Conservation (phyloP, 2,113 vertebrate genomes). For the Phycodurus eques region DNA sequence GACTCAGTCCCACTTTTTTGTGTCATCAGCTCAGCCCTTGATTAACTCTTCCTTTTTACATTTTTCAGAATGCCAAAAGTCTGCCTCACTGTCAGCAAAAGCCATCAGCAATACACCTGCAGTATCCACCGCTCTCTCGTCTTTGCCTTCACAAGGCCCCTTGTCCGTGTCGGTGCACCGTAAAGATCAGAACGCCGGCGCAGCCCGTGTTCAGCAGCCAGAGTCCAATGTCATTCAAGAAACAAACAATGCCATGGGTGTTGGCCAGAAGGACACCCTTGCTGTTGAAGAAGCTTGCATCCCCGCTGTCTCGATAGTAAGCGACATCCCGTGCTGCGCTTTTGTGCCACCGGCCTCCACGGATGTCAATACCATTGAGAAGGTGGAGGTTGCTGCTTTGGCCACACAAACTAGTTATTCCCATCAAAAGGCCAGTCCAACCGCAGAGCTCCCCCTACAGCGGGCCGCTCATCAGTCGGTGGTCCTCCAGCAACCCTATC, state of each 20-base stretch:
- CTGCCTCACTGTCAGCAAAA: constrained; percentile 30
- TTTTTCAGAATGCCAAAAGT: constrained; percentile 54
- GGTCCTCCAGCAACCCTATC: constrained; percentile 75
- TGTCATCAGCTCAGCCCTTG: constrained; percentile 7
- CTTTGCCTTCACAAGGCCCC: constrained; percentile 47
- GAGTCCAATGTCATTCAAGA: constrained; percentile 42
- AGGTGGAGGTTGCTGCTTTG: constrained; percentile 26
- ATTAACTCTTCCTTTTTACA: constrained; percentile 29
- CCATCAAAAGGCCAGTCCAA: constrained; percentile 45
- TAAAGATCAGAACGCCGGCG: constrained; percentile 17
- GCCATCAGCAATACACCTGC: constrained; percentile 47
- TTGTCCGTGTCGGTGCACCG: constrained; percentile 39
- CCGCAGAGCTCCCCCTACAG: constrained; percentile 52
- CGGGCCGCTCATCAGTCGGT: constrained; percentile 56
- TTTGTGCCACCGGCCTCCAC: constrained; percentile 63
- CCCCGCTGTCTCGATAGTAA: constrained; percentile 58
- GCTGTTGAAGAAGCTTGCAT: constrained; percentile 63
- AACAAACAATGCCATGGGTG: not conserved
- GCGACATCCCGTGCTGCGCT: constrained; percentile 72
- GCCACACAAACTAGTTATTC: constrained; percentile 35
- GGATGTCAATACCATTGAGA: constrained; percentile 49
- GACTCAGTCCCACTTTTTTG: constrained; percentile 13
- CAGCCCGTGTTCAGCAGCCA: constrained; percentile 46
- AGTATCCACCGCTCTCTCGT: constrained; percentile 57
- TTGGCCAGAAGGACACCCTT: constrained; percentile 24